Evolutionary conservation across 1,140 invertebrate genomes (phyloP), one percentile per base, ranked within the genome.

Genomic region (Lasaia peninsularis): DNA sequence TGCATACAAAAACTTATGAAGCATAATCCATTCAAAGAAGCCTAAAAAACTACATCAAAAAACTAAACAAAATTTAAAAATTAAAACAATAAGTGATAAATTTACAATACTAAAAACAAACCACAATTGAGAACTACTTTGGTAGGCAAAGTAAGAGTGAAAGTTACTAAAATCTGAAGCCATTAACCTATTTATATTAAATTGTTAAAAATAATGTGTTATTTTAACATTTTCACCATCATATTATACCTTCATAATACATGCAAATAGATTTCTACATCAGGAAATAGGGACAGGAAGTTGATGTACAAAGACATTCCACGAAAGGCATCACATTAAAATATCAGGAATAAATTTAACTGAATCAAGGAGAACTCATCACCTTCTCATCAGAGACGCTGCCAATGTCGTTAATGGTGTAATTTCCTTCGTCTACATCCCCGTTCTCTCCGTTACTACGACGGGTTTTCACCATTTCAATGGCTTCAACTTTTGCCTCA

Each of bases 381-480:
- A 89, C 88, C 88, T 89, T 88, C 76, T 88, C 86, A 67, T 89
- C 85, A 60, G 84, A 85, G 31, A 87, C 79, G 75, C 84, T 89
- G 72, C 78, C 80, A 69, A 77, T 80, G 70, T 88, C 82, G 78
- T 86, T 88, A 65, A 84, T 67, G 57, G 78, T 77, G 65, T 83
- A 83, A 80, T 88, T 88, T 71, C 76, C 84, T 74, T 89, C 86
- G 58, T 88, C 88, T 73, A 86, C 79, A 73, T 89, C 88, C 64
- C 86, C 88, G 65, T 89, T 89, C 74, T 88, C 88, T 77, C 88
- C 79, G 61, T 86, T 87, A 83, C 87, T 89, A 73, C 88, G 85
- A 69, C 88, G 82, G 72, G 88, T 89, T 88, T 89, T 89, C 76
- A 89, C 88, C 88, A 89, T 88, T 74, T 82, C 75, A 73, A 73